phyloP scores from a whole-genome alignment of 2,113 vertebrate genomes.

The Crotalus helleri region DNA sequence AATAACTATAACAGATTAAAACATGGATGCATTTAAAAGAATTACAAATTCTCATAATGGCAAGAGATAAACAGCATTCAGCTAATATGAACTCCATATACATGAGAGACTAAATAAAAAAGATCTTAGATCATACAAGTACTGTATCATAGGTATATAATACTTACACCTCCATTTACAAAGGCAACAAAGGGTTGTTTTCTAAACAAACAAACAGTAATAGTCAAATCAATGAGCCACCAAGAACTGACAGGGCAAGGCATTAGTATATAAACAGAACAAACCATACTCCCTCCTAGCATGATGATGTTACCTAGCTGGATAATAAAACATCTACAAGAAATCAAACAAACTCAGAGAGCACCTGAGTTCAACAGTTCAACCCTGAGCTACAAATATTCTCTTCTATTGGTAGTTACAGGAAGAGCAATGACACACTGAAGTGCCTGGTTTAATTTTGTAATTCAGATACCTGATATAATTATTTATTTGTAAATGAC shows the following conservation, averaged over 20 bases:
- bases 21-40: neutral
- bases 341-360: neutral
- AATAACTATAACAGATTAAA: neutral
- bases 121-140: neutral
- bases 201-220: neutral
- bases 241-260: neutral
- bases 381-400: too few species aligned
- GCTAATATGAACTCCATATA: neutral
- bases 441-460: neutral
- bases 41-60: neutral
- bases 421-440: neutral
- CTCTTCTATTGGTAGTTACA: neutral
- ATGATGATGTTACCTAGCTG: neutral
- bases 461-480: neutral
- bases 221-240: neutral
- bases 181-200: neutral
- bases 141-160: neutral
- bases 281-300: neutral
- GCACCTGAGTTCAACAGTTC: neutral
- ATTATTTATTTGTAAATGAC: neutral
- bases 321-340: neutral
- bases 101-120: neutral
- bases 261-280: neutral
- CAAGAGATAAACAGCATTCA: neutral
- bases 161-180: neutral